Evolutionary conservation across 2,888 invertebrate species (phyloP), one percentile per base, ranked within the genome.

Genomic region (Caenorhabditis sp.): DNA sequence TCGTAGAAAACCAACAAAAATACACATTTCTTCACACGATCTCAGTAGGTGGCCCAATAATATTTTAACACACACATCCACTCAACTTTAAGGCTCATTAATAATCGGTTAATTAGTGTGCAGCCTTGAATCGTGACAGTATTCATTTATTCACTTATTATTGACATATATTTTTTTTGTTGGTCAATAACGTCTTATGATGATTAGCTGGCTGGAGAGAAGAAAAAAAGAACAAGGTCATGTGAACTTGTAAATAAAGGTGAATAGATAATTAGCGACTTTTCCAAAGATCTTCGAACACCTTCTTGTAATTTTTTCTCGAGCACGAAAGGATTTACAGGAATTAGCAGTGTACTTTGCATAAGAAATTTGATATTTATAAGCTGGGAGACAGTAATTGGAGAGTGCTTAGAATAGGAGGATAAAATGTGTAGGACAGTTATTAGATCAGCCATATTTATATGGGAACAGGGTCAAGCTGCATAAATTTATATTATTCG

Each of bases 31-130:
- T 27, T 61, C 17, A 26, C 43, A 61, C 63, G 52, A 54, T 49
- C 72, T n/a, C 72, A 67, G 67, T 67, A 38, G 72, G 72, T 23
- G 53, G 21, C 26, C 61, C 14, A n/a, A 53, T 8, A 21, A 31
- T 62, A 23, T 53, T 36, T 54, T 38, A 27, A n/a, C 2, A 60
- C 56, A 17, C 50, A 36, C 43, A 58, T 60, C 58, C 67, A 57
- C 10, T 63, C 70, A 63, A 36, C 63, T 66, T 67, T 38, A 52
- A 21, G 17, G 17, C 17, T 43, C 17, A 43, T 43, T 43, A 43
- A 43, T 43, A 43, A 43, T 43, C 43, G 43, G 12, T 43, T 43
- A 43, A 43, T 43, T 43, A 43, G 17, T 43, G 43, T 43, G 43
- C 43, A 43, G 43, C 43, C 43, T 43, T 43, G 43, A 43, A 43